These are phyloP conservation scores for Euzetes globulus DNA, from an alignment of 2,888 invertebrate species.

Conservation along the genomic window DNA sequence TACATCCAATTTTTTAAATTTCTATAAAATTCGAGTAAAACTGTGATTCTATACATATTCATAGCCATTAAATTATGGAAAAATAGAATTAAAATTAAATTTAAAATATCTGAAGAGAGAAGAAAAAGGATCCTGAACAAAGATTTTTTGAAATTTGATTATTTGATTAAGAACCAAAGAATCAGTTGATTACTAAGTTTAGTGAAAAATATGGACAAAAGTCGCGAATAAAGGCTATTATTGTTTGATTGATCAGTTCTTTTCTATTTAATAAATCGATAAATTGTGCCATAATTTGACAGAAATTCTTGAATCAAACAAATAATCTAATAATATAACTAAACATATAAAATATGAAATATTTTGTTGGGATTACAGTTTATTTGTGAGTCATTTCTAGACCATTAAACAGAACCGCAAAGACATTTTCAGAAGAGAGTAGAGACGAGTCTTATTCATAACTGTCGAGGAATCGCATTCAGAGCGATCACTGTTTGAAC, in stretches of 20 bases:
- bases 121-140: too few species aligned
- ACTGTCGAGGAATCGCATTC: not conserved
- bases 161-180: too few species aligned
- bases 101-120: too few species aligned
- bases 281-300: slow-evolving; percentile 1
- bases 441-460: slow-evolving; percentile 2
- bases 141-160: too few species aligned
- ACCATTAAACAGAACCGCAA: slow-evolving; percentile 35
- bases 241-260: not conserved
- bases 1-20: too few species aligned
- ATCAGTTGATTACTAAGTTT: too few species aligned
- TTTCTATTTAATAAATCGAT: not conserved
- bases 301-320: not conserved
- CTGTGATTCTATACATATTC: too few species aligned
- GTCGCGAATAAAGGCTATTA: too few species aligned
- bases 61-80: too few species aligned
- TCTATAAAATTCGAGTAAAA: too few species aligned
- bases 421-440: slow-evolving; percentile 21
- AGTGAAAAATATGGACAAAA: too few species aligned
- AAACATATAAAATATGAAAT: not conserved
- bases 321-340: slow-evolving; percentile 20
- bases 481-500: slow-evolving; percentile 9
- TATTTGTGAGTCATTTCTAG: slow-evolving; percentile 28
- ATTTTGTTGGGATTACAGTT: slow-evolving; percentile 1
- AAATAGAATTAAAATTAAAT: too few species aligned